phyloP scores from a whole-genome alignment of 2,888 invertebrate genomes.

The Ferrisia virgata region DNA sequence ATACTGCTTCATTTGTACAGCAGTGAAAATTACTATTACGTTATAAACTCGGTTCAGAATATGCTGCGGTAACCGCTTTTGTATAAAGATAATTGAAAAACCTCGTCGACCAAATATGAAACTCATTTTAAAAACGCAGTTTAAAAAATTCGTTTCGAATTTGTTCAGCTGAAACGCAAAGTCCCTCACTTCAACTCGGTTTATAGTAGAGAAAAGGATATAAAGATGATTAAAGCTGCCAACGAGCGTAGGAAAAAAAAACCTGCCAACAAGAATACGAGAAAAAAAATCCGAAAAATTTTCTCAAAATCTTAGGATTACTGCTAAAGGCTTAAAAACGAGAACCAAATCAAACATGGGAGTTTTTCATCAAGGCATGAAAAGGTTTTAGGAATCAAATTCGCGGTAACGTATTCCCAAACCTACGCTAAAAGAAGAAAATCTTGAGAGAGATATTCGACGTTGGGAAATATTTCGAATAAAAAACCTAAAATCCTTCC shows the following conservation, averaged over 20 bases:
- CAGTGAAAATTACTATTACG: neutral
- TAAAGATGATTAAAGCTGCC: neutral
- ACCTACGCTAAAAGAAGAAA: neutral
- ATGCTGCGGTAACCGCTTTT: neutral
- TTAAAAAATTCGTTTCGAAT: neutral
- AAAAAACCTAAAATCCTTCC: neutral
- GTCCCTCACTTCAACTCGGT: neutral
- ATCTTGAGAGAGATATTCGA: neutral
- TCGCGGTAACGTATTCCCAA: neutral
- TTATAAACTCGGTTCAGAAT: neutral
- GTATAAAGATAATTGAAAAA: neutral
- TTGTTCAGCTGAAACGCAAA: neutral
- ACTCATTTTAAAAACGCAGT: neutral
- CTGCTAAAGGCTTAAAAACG: neutral
- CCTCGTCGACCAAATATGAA: neutral
- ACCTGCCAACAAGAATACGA: neutral
- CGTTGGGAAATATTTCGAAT: neutral
- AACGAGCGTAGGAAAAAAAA: neutral
- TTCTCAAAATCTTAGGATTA: neutral
- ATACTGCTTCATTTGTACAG: neutral
- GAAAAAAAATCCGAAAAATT: neutral
- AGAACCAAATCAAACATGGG: neutral
- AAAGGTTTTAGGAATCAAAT: neutral
- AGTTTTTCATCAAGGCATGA: neutral
- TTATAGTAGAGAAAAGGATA: neutral